A percentile compares a stretch with the other conserved stretches of the same genome.
phyloP scores from a whole-genome alignment of 2,888 invertebrate genomes.

The Trachelus iudaicus region DNA sequence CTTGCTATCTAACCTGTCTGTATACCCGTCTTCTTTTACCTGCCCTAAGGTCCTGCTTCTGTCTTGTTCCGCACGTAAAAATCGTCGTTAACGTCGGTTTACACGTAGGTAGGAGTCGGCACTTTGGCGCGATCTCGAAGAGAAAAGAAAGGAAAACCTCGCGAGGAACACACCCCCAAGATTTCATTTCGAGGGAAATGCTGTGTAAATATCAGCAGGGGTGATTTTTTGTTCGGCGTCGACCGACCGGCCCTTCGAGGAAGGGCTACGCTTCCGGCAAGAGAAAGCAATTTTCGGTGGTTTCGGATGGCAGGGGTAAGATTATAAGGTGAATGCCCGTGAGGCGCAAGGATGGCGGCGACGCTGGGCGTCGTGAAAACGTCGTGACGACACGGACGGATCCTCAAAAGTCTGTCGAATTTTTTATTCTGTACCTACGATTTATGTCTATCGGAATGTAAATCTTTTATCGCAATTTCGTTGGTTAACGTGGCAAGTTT shows the following conservation, averaged over 20 bases:
- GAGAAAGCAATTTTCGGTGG: neutral
- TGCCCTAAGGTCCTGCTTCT: neutral
- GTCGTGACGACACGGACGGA: neutral
- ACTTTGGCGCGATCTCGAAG: neutral
- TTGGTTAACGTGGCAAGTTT: neutral
- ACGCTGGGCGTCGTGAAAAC: neutral
- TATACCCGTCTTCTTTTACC: neutral
- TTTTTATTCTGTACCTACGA: neutral
- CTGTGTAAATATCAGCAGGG: conserved; percentile 38
- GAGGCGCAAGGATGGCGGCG: neutral
- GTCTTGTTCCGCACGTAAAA: neutral
- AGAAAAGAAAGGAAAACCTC: conserved; percentile 21
- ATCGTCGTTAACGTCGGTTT: neutral
- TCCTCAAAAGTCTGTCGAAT: neutral
- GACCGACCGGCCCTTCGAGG: neutral
- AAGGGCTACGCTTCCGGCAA: neutral
- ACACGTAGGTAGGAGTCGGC: neutral
- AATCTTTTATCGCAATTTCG: neutral
- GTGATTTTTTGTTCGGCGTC: conserved; percentile 16
- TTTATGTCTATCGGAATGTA: neutral
- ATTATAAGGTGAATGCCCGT: neutral
- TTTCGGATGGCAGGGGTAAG: neutral
- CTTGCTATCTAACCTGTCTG: neutral
- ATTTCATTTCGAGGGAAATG: conserved; percentile 43
- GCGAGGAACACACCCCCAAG: conserved; percentile 25